phyloP scores from a whole-genome alignment of 2,113 vertebrate species.

The Rhipidura dahli region DNA sequence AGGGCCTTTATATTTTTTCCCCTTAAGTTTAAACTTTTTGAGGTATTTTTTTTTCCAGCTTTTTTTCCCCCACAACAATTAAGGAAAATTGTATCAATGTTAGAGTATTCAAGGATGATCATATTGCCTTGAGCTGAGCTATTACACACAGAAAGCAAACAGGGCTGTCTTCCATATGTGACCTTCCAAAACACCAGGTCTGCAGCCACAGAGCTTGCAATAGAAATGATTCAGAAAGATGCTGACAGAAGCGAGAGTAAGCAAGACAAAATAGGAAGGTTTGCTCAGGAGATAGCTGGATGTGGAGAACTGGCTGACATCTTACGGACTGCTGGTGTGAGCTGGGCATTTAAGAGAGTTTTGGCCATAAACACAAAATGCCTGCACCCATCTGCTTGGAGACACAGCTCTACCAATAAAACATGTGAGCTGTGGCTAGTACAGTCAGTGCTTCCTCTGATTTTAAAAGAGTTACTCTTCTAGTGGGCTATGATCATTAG shows the following conservation, averaged over 20 bases:
- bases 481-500: not conserved
- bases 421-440: not conserved
- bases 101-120: not conserved
- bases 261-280: not conserved
- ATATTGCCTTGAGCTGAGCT: not conserved
- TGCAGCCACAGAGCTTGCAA: not conserved
- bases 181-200: not conserved
- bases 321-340: not conserved
- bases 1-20: not conserved
- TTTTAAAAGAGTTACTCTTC: not conserved
- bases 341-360: not conserved
- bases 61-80: not conserved
- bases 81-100: not conserved
- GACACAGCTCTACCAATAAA: not conserved
- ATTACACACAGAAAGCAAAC: not conserved
- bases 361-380: not conserved
- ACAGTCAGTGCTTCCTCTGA: not conserved
- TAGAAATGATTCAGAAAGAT: not conserved
- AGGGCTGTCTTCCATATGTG: not conserved
- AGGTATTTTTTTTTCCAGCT: not conserved
- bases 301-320: not conserved
- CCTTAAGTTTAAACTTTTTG: not conserved
- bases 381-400: not conserved
- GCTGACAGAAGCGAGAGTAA: not conserved
- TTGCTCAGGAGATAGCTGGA: not conserved